Conservation (phyloP, 2,797 vertebrate genomes). For the Pseudomugil tenellus region DNA sequence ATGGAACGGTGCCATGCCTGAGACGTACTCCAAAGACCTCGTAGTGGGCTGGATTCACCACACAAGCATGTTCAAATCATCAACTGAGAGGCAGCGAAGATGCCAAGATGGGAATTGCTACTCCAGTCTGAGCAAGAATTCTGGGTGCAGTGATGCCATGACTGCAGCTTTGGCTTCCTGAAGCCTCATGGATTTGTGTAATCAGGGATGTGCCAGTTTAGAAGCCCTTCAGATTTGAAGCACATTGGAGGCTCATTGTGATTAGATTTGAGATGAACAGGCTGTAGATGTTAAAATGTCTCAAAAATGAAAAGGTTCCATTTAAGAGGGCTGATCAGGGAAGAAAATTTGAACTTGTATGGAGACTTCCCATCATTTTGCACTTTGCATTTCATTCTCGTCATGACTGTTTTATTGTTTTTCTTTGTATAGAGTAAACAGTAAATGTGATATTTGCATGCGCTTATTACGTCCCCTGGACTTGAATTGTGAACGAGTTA, state of each 20-base stretch:
- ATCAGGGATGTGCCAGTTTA: conserved; percentile 56
- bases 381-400: conserved; percentile 33
- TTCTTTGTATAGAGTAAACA: too few relatives aligned
- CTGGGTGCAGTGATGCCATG: conserved; percentile 46
- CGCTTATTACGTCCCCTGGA: too few relatives aligned
- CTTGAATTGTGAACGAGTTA: too few relatives aligned
- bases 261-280: conserved; percentile 51
- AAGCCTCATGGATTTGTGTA: conserved; percentile 45
- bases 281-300: conserved; percentile 51
- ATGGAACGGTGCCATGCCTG: conserved; percentile 65
- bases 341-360: conserved; percentile 10
- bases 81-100: conserved; percentile 35
- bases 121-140: conserved; percentile 50
- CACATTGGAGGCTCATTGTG: conserved; percentile 58
- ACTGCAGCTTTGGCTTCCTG: conserved; percentile 62
- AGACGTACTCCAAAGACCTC: conserved; percentile 57
- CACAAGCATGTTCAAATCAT: conserved; percentile 60
- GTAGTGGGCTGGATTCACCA: conserved; percentile 58
- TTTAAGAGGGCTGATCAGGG: conserved; percentile 28
- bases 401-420: background rate
- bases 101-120: conserved; percentile 65
- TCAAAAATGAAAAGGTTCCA: conserved; percentile 19
- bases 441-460: too few relatives aligned
- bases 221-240: conserved; percentile 66
- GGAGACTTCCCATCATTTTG: conserved; percentile 34